Evolutionary conservation across 2,113 vertebrate genomes (phyloP).

Genomic region (Tiliqua scincoides): DNA sequence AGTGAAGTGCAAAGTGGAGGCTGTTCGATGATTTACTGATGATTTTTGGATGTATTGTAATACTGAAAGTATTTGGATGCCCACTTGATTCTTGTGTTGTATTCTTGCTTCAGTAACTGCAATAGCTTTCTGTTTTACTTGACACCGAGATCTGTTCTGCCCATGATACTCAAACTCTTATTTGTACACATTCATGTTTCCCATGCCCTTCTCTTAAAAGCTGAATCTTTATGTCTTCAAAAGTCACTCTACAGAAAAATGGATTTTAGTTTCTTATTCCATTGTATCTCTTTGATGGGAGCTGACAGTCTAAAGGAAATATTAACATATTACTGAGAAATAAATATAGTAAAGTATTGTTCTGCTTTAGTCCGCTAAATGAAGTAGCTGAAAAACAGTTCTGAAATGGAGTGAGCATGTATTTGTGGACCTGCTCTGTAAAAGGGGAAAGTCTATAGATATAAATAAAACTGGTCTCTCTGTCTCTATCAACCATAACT

Average conservation of each 20-base stretch:
- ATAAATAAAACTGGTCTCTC: neutral
- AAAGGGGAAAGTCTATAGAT: neutral
- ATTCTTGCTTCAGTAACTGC: neutral
- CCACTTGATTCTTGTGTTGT: neutral
- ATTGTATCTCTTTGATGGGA: neutral
- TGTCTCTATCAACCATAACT: neutral
- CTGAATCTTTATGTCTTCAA: neutral
- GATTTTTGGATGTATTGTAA: no score
- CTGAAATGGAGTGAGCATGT: neutral
- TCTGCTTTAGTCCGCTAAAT: no score
- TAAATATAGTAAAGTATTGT: neutral
- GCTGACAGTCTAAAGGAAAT: neutral
- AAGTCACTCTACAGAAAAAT: neutral
- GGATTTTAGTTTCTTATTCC: no score
- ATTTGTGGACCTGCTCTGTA: neutral
- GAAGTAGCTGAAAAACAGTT: neutral
- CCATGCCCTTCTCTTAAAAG: neutral
- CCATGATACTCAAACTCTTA: rapidly evolving
- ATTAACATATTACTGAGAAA: neutral
- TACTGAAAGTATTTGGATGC: neutral
- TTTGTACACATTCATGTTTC: neutral
- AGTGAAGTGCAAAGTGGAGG: conserved; percentile 19
- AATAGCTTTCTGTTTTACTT: neutral
- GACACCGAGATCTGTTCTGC: neutral
- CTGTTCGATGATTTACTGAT: neutral